These are phyloP conservation scores for Adelognathus sp. DNA, from an alignment of 2,888 invertebrate species.

Conservation along the genomic window DNA sequence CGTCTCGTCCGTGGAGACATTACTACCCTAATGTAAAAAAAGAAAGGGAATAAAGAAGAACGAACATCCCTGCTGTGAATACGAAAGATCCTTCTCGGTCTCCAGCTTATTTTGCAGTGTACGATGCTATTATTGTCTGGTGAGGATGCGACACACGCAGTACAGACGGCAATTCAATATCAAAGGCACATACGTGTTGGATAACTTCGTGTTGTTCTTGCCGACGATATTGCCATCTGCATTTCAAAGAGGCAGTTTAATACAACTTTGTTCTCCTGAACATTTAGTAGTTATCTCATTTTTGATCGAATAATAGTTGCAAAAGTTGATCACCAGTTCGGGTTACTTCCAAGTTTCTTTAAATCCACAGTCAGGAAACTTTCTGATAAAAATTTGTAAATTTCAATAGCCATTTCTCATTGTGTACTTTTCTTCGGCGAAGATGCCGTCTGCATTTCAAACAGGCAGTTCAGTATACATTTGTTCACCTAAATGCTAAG, in stretches of 20 bases:
- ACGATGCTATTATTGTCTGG: background rate
- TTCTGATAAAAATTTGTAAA: background rate
- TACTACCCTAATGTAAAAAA: background rate
- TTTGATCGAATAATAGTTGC: background rate
- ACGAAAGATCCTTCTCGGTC: background rate
- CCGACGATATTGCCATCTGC: background rate
- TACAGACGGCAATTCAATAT: background rate
- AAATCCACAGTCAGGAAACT: background rate
- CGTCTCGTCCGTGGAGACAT: background rate
- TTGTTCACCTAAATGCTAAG: no score
- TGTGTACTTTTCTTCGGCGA: background rate
- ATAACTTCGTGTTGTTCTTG: background rate
- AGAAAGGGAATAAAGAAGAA: background rate
- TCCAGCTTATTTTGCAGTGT: background rate
- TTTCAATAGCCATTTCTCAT: background rate
- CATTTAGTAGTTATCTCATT: background rate
- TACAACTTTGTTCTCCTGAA: background rate
- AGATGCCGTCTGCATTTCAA: no score
- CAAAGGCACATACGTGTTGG: background rate
- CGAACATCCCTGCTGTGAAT: background rate
- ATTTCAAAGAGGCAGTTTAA: constrained; percentile 6
- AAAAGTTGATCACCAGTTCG: background rate
- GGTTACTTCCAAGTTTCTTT: background rate
- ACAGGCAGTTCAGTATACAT: no score
- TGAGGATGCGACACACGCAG: background rate